These are phyloP conservation scores for Lacanobia oleracea DNA, from an alignment of 2,888 invertebrate species.

Conservation along the genomic window DNA sequence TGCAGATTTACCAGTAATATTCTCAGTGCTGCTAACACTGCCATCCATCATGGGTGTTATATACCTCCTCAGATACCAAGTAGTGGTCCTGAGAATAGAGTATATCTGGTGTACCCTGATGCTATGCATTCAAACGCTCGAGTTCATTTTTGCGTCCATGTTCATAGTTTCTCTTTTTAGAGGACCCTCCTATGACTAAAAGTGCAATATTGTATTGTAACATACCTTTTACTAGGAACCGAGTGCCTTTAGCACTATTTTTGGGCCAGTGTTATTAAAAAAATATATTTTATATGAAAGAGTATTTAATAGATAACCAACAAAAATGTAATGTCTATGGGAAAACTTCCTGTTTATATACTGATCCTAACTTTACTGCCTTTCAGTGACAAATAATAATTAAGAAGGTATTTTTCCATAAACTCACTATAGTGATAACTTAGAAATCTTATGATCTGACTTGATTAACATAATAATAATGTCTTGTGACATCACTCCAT, in stretches of 20 bases:
- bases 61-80: slow-evolving; percentile 96
- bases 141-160: slow-evolving; percentile 95
- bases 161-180: slow-evolving; percentile 92
- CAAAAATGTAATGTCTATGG: slow-evolving; percentile 8
- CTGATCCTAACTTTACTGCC: slow-evolving; percentile 43
- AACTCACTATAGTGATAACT: slow-evolving; percentile 20
- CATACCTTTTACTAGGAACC: slow-evolving; percentile 16
- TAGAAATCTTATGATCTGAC: slow-evolving; percentile 23
- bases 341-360: slow-evolving; percentile 15
- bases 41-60: slow-evolving; percentile 96
- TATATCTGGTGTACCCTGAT: slow-evolving; percentile 97
- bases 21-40: slow-evolving; percentile 95
- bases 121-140: slow-evolving; percentile 94
- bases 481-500: slow-evolving; percentile 41
- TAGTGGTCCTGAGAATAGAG: slow-evolving; percentile 96
- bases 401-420: slow-evolving; percentile 17
- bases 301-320: slow-evolving; percentile 24
- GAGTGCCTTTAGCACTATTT: slow-evolving; percentile 57
- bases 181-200: slow-evolving; percentile 91
- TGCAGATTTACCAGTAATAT: slow-evolving; percentile 94
- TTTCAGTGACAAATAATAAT: slow-evolving; percentile 52
- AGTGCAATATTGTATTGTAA: slow-evolving; percentile 24
- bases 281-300: slow-evolving; percentile 20
- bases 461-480: slow-evolving; percentile 12
- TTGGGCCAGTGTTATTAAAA: slow-evolving; percentile 33